Evolutionary conservation across 2,797 vertebrate genomes (phyloP).

Genomic region (Myotis vivesi): DNA sequence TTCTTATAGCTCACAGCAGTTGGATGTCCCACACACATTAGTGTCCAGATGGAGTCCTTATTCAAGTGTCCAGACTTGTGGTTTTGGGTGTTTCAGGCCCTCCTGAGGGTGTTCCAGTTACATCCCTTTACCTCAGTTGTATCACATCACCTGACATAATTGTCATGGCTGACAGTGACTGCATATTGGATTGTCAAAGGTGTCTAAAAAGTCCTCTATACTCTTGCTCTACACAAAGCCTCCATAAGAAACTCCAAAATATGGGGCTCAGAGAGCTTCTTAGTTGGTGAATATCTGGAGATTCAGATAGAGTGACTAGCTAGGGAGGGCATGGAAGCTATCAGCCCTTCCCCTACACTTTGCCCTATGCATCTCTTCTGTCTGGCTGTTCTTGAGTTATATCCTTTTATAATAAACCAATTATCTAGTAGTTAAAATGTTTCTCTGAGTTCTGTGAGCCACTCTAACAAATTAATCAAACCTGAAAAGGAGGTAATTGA

Average conservation of each 20-base stretch:
- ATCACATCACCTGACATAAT: neutral
- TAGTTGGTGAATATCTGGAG: neutral
- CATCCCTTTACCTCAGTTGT: neutral
- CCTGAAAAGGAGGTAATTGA: neutral
- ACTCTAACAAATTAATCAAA: neutral
- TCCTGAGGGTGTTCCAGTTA: neutral
- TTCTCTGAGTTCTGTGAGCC: neutral
- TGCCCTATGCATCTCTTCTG: neutral
- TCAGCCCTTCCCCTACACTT: neutral
- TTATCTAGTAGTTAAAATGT: neutral
- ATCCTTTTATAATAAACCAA: neutral
- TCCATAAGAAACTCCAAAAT: neutral
- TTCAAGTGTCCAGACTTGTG: neutral
- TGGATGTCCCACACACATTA: neutral
- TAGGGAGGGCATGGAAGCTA: neutral
- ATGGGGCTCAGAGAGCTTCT: neutral
- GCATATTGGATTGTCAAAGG: neutral
- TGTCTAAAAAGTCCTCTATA: neutral
- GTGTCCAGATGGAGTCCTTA: neutral
- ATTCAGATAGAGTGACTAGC: neutral
- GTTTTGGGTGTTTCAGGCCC: neutral
- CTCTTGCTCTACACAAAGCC: neutral
- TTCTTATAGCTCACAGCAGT: no score
- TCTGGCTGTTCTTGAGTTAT: neutral
- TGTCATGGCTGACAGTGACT: neutral